Base-by-base conservation (phyloP, 2,113 vertebrate genomes). In the Podiceps cristatus region DNA sequence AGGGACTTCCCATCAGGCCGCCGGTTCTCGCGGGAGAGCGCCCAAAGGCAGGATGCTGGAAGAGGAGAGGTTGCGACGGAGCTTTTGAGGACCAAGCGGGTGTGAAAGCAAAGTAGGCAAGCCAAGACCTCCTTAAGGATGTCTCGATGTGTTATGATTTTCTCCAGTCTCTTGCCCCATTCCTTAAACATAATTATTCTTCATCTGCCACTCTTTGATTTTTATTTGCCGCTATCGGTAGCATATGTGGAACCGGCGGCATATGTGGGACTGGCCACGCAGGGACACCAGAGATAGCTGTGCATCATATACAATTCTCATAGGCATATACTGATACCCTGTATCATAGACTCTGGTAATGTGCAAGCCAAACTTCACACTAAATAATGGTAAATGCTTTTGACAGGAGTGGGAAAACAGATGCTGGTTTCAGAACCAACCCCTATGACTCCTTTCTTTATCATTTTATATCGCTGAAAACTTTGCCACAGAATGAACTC, bases 321-420 rank as follows among this genome's bases (percentile, higher is more conserved):
- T 55, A 82, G 88, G 86, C 40, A 0, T 90, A 59, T n/a, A 56
- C 28, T 59, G 88, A 92, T 95, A 86, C 24, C 55, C 72, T 50
- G 56, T 89, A 42, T 91, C 8, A 3, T 31, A 71, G 78, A 29
- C 68, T 93, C 25, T 71, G 58, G 60, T 94, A 49, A 11, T 74
- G 66, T 47, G 45, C 59, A 64, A 95, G 90, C 88, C 89, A 93
- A 95, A 89, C 63, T 84, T 96, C 88, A 93, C 35, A 7, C 84
- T 72, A 92, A 92, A 87, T 87, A 85, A 88, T 50, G 80, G 78
- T 88, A 91, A 97, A 82, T 56, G 82, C 18, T 93, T 93, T 94
- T 96, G 96, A 94, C 91, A 96, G 90, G 62, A 87, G 44, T 68
- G 93, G 84, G 84, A 87, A 96, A 96, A 95, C 92, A 96, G 67